These are phyloP conservation scores for Leuciscus idus DNA, from an alignment of 2,113 vertebrate genomes.

Conservation along the genomic window DNA sequence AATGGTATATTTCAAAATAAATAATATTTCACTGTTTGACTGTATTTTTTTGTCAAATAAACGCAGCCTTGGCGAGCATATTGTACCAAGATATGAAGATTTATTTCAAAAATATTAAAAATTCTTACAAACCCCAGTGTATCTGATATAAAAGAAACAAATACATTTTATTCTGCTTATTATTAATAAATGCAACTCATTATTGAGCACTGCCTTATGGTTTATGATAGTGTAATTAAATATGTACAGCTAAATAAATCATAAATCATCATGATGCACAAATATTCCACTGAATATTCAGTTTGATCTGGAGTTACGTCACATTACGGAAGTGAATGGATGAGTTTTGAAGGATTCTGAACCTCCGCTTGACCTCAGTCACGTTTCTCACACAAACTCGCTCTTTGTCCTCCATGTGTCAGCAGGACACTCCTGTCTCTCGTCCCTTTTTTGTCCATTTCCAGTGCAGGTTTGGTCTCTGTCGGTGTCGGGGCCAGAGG, in stretches of 20 bases:
- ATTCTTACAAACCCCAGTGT: not conserved
- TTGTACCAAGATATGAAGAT: too few relatives aligned
- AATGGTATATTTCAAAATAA: not conserved
- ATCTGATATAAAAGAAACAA: not conserved
- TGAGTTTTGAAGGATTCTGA: too few relatives aligned
- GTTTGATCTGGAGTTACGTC: not conserved
- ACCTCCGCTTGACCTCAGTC: not conserved
- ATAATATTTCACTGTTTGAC: not conserved
- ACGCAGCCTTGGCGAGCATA: not conserved
- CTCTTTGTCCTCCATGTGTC: not conserved
- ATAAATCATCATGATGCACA: not conserved
- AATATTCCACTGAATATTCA: not conserved
- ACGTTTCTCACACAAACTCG: not conserved
- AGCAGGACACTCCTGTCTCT: not conserved
- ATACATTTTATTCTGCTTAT: too few relatives aligned
- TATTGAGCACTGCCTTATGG: not conserved
- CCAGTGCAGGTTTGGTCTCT: not conserved
- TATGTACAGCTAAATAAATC: not conserved
- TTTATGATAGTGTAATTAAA: not conserved
- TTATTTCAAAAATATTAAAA: not conserved
- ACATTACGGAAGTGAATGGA: not conserved
- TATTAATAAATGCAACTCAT: too few relatives aligned
- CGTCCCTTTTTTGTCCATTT: not conserved
- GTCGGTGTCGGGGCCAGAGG: not conserved
- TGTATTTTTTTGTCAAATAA: not conserved